These are phyloP conservation scores for Narcine bancroftii DNA, from an alignment of 2,113 vertebrate species.

Conservation along the genomic window DNA sequence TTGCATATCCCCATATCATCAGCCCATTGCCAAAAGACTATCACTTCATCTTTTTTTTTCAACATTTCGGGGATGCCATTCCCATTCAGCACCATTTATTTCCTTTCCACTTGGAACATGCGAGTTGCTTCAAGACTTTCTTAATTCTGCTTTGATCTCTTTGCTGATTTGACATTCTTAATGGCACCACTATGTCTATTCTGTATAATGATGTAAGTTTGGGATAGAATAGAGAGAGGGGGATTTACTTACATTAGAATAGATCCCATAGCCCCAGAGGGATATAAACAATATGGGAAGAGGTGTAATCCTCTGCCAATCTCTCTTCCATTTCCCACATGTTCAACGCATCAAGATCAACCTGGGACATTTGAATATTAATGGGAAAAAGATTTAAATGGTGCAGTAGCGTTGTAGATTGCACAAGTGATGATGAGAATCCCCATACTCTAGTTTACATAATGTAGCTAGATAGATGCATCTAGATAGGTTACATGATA, in stretches of 20 bases:
- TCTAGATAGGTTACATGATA: too few species aligned
- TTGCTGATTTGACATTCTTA: not conserved
- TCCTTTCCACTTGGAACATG: not conserved
- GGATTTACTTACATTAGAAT: too few species aligned
- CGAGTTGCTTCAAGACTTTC: not conserved
- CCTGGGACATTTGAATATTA: not conserved
- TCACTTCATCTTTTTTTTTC: not conserved
- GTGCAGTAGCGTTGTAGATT: not conserved
- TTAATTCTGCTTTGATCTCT: not conserved
- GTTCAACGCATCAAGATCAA: not conserved
- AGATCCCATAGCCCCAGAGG: not conserved
- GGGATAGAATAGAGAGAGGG: too few species aligned
- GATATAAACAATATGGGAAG: not conserved
- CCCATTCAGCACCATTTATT: not conserved
- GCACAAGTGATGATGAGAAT: not conserved
- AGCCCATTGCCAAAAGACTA: not conserved
- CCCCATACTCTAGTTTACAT: not conserved
- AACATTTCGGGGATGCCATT: not conserved
- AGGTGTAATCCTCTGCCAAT: not conserved
- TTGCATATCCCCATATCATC: not conserved
- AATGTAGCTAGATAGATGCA: too few species aligned
- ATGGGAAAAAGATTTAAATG: not conserved
- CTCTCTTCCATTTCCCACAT: too few species aligned
- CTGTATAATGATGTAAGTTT: not conserved
- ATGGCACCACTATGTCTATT: not conserved